Conservation (phyloP, 37 sponge, comb jelly and placozoan genomes). For the Corticium candelabrum region DNA sequence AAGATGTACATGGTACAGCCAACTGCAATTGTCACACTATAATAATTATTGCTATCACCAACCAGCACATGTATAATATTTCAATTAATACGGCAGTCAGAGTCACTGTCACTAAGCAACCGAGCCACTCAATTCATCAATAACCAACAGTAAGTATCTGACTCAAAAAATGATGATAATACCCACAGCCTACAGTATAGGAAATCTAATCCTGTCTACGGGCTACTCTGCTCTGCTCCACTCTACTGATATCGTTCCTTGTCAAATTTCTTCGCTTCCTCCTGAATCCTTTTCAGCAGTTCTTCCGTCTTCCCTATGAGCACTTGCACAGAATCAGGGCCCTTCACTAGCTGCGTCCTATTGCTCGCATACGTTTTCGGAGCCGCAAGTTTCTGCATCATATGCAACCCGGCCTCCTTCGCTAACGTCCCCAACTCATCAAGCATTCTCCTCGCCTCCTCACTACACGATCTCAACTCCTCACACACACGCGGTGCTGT, state of each 20-base stretch:
- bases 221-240: too few species aligned
- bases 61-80: too few species aligned
- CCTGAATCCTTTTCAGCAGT: neutral
- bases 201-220: neutral
- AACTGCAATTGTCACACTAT: too few species aligned
- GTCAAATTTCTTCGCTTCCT: neutral
- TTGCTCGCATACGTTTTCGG: neutral
- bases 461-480: neutral
- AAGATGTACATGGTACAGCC: too few species aligned
- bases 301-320: neutral
- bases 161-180: neutral
- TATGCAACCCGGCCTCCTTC: neutral
- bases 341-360: neutral
- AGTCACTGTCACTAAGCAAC: too few species aligned
- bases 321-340: neutral
- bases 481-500: neutral
- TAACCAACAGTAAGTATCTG: neutral
- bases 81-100: too few species aligned
- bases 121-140: neutral
- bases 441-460: neutral
- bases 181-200: neutral
- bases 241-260: too few species aligned
- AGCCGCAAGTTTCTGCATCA: neutral
- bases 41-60: too few species aligned
- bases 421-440: neutral